These are phyloP conservation scores for Meriones unguiculatus DNA, from an alignment of 2,113 vertebrate genomes.

Conservation along the genomic window DNA sequence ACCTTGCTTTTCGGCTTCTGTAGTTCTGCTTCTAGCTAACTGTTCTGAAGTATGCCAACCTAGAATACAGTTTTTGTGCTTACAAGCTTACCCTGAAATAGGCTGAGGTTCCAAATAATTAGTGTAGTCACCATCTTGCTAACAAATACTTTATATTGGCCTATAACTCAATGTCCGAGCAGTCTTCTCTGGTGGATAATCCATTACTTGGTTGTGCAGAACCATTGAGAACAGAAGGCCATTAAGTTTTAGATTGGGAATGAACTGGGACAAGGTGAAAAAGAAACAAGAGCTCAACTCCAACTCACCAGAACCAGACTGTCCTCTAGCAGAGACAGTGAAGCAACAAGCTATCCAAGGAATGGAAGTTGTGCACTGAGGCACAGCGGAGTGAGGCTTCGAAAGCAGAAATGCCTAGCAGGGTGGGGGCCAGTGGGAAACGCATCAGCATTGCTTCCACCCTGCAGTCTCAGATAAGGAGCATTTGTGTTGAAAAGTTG, in stretches of 20 bases:
- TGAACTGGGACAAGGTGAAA: not conserved
- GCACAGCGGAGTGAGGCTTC: not conserved
- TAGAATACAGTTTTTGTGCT: not conserved
- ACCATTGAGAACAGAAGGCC: not conserved
- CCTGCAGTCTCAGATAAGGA: not conserved
- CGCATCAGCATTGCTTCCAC: not conserved
- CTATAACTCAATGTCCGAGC: not conserved
- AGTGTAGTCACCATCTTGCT: not conserved
- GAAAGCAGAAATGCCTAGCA: not conserved
- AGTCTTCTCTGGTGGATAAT: not conserved
- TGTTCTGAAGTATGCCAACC: not conserved
- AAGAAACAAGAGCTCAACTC: not conserved
- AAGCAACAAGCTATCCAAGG: not conserved
- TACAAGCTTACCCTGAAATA: not conserved
- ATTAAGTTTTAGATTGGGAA: not conserved
- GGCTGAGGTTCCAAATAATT: not conserved
- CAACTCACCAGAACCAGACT: not conserved
- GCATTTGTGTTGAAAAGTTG: not conserved
- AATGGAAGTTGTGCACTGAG: not conserved
- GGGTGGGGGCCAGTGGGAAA: not conserved
- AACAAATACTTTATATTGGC: not conserved
- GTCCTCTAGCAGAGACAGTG: not conserved
- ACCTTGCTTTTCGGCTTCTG: not conserved
- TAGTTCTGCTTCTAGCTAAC: not conserved
- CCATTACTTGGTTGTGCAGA: not conserved